A percentile compares a stretch with the other conserved stretches of the same genome.
These are phyloP conservation scores for Sorex fumeus DNA, from an alignment of 2,113 vertebrate species.

Conservation along the genomic window DNA sequence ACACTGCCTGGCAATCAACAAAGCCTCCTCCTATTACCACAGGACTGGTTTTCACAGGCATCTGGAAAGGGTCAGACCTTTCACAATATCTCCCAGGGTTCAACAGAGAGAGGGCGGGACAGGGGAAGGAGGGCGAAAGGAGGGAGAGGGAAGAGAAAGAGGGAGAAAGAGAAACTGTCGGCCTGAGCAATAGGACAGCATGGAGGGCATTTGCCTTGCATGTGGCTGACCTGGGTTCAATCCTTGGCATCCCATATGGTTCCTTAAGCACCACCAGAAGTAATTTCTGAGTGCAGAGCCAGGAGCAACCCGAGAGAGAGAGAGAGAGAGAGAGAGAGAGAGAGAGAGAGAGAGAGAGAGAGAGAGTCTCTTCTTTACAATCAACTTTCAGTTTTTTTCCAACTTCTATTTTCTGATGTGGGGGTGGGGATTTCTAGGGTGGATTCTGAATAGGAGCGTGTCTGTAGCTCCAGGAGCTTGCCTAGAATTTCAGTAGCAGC, in stretches of 20 bases:
- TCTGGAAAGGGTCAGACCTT: not conserved
- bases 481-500: not conserved
- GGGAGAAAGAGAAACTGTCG: no score
- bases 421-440: not conserved
- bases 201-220: no score
- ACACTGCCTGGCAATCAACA: not conserved
- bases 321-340: no score
- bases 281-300: no score
- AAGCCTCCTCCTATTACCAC: not conserved
- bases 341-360: no score
- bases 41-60: not conserved
- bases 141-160: no score
- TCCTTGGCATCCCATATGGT: no score
- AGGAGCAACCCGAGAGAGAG: no score
- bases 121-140: no score
- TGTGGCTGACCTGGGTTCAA: no score
- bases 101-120: not conserved
- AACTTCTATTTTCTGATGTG: conserved; percentile 31
- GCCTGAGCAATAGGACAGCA: no score
- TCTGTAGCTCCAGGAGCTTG: not conserved
- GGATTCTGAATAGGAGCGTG: conserved; percentile 44
- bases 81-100: conserved; percentile 2
- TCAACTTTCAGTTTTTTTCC: not conserved
- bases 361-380: not conserved
- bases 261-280: no score